Conservation (phyloP, 2,888 invertebrate species). For the Zygogramma bicolorata region DNA sequence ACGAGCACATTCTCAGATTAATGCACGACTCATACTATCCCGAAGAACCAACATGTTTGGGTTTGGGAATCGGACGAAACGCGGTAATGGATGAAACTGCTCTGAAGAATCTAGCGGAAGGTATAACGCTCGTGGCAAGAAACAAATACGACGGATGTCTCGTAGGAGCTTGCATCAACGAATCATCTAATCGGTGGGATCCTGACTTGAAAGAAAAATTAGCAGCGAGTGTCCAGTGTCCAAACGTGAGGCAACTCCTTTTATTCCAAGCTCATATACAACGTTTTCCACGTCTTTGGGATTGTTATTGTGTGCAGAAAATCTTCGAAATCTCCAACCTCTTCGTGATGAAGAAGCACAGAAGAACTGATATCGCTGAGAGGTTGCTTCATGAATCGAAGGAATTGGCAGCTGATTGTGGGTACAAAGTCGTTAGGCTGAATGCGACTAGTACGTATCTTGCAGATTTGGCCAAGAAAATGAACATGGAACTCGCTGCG, state of each 20-base stretch:
- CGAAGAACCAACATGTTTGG: conserved; percentile 68
- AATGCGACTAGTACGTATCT: conserved; percentile 68
- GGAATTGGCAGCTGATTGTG: conserved; percentile 66
- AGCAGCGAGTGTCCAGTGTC: conserved; percentile 66
- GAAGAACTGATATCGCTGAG: conserved; percentile 68
- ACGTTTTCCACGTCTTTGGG: conserved; percentile 67
- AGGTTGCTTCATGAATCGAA: conserved; percentile 64
- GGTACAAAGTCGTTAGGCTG: conserved; percentile 67
- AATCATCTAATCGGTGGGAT: conserved; percentile 69
- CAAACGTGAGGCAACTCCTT: conserved; percentile 66
- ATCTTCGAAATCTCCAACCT: conserved; percentile 70
- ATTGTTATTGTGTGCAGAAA: conserved; percentile 65
- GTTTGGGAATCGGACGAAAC: conserved; percentile 66
- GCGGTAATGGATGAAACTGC: conserved; percentile 51
- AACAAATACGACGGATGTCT: conserved; percentile 62
- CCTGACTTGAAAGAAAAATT: conserved; percentile 69
- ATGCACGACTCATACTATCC: conserved; percentile 70
- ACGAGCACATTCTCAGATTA: conserved; percentile 66
- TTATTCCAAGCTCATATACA: conserved; percentile 70
- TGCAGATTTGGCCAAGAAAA: conserved; percentile 68
- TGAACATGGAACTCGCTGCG: conserved; percentile 68
- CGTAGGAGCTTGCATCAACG: conserved; percentile 68
- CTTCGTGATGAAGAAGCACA: conserved; percentile 67
- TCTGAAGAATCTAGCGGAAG: conserved; percentile 59
- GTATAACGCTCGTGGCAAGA: conserved; percentile 54